Percentiles rank a stretch among this genome's conserved stretches.
Evolutionary conservation across 1,140 invertebrate genomes (phyloP).

Genomic region (Cotesia vestalis): DNA sequence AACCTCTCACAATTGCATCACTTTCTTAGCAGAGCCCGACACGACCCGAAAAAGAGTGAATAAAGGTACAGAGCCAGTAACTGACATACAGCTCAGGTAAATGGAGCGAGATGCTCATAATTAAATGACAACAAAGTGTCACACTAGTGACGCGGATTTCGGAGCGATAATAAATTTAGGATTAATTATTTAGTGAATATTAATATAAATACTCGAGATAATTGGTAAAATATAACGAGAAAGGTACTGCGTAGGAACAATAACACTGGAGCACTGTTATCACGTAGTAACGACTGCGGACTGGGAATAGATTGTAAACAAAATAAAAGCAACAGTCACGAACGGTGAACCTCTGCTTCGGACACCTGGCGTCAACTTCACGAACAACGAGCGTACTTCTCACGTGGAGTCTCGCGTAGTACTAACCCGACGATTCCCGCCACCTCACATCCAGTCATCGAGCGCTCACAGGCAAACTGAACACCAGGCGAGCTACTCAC

Average conservation of each 20-base stretch:
- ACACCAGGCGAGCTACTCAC: background rate
- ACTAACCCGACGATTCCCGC: constrained; percentile 35
- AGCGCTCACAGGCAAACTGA: background rate
- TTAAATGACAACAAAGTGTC: too few relatives aligned
- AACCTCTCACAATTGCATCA: too few relatives aligned
- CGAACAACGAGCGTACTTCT: constrained; percentile 24
- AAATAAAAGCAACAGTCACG: constrained; percentile 18
- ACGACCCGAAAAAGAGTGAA: too few relatives aligned
- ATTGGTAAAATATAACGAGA: too few relatives aligned
- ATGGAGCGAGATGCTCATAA: too few relatives aligned
- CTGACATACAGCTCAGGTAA: too few relatives aligned
- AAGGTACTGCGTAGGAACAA: background rate
- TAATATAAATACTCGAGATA: too few relatives aligned
- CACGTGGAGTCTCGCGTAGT: constrained; percentile 30
- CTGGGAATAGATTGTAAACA: constrained; percentile 11
- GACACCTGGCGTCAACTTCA: constrained; percentile 10
- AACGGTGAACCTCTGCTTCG: background rate
- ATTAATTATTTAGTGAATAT: too few relatives aligned
- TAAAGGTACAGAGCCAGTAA: too few relatives aligned
- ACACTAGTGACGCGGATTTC: too few relatives aligned
- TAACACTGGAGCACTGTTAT: background rate
- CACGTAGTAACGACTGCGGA: background rate
- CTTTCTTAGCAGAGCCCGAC: too few relatives aligned
- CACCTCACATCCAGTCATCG: constrained; percentile 10
- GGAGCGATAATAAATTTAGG: too few relatives aligned